Conservation (phyloP, 2,888 invertebrate species). For the Argyresthia goedartella region DNA sequence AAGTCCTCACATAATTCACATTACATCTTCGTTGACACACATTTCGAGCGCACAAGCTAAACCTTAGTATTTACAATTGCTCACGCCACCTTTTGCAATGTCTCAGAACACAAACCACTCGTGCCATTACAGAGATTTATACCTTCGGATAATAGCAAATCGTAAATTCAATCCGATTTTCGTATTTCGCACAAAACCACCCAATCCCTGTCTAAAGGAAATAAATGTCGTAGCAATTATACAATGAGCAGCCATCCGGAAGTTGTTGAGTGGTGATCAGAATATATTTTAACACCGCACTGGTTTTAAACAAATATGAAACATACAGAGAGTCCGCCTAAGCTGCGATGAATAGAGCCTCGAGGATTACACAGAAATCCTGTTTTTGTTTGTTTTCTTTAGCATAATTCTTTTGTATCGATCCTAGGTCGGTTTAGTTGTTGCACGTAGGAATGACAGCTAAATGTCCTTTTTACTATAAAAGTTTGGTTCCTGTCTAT, state of each 20-base stretch:
- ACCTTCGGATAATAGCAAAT: constrained; percentile 36
- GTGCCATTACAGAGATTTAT: constrained; percentile 63
- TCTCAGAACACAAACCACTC: constrained; percentile 30
- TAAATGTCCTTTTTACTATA: not conserved
- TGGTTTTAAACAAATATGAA: constrained; percentile 61
- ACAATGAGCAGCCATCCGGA: constrained; percentile 53
- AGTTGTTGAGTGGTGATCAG: constrained; percentile 56
- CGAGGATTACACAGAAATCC: constrained; percentile 59
- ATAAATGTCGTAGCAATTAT: constrained; percentile 63
- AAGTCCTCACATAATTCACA: no score
- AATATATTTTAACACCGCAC: constrained; percentile 36
- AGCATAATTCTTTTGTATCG: constrained; percentile 46
- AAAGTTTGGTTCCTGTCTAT: not conserved
- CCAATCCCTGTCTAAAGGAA: constrained; percentile 41
- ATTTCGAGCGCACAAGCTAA: not conserved
- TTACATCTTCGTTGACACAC: no score
- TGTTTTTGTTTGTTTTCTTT: constrained; percentile 70
- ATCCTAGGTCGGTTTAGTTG: constrained; percentile 18
- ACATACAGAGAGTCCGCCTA: constrained; percentile 41
- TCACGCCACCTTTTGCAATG: constrained; percentile 39
- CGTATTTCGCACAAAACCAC: constrained; percentile 38
- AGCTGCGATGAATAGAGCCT: constrained; percentile 43
- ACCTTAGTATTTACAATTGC: constrained; percentile 35
- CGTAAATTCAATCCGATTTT: constrained; percentile 54
- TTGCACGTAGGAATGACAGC: constrained; percentile 17